Percentiles rank a stretch among this genome's conserved stretches.
These are phyloP conservation scores for Epiblema foenella DNA, from an alignment of 2,888 invertebrate genomes.

Conservation along the genomic window DNA sequence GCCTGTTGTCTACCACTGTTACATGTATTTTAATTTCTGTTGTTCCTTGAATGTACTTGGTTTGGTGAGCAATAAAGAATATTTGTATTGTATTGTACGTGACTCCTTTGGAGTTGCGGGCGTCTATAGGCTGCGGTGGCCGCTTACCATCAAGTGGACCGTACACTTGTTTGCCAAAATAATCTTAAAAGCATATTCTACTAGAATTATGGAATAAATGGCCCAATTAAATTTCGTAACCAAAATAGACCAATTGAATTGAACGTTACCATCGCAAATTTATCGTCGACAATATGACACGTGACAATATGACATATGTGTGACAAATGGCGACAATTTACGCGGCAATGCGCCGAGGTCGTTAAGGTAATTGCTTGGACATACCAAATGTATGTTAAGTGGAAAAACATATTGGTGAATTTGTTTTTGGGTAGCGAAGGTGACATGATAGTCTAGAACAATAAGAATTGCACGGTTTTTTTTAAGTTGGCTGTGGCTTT, in stretches of 20 bases:
- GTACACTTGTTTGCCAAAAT: too few relatives aligned
- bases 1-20: too few relatives aligned
- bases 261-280: conserved; percentile 22
- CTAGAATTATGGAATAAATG: background rate
- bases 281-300: conserved; percentile 38
- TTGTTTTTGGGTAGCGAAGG: conserved; percentile 21
- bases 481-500: too few relatives aligned
- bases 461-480: background rate
- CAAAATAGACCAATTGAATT: conserved; percentile 25
- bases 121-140: too few relatives aligned
- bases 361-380: conserved; percentile 31
- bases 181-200: background rate
- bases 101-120: too few relatives aligned
- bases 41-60: too few relatives aligned
- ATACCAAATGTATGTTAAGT: conserved; percentile 26
- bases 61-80: too few relatives aligned
- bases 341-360: conserved; percentile 28
- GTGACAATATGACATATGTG: conserved; percentile 39
- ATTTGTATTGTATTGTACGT: too few relatives aligned
- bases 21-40: too few relatives aligned
- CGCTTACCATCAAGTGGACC: too few relatives aligned
- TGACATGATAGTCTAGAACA: background rate
- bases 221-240: background rate
- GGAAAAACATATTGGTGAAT: conserved; percentile 10
- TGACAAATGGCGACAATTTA: conserved; percentile 42